A percentile compares a stretch with the other conserved stretches of the same genome.
Conservation (phyloP, 2,888 invertebrate genomes). For the Unio delphinus region DNA sequence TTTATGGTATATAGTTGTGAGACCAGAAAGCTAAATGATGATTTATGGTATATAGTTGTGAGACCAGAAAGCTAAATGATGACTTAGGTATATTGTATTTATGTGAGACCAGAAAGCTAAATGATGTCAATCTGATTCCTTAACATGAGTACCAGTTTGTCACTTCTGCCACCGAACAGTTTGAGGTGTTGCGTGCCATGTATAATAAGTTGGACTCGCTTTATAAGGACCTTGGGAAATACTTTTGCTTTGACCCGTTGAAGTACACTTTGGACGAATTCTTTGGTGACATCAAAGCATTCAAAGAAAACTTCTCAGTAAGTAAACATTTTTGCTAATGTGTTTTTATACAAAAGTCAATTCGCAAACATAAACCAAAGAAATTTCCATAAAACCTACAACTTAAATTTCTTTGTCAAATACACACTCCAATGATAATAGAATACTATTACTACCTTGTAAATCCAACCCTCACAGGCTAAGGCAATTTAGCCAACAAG, state of each 20-base stretch:
- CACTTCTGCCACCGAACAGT: conserved; percentile 86
- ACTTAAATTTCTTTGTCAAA: not conserved
- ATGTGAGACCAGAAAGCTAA: too few relatives aligned
- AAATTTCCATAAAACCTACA: not conserved
- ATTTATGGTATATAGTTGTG: too few relatives aligned
- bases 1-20: too few relatives aligned
- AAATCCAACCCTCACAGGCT: too few relatives aligned
- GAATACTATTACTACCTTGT: too few relatives aligned
- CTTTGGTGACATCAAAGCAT: conserved; percentile 93
- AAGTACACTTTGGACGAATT: conserved; percentile 97
- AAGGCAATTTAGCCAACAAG: too few relatives aligned
- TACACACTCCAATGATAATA: too few relatives aligned
- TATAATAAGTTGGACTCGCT: conserved; percentile 91
- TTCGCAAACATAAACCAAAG: not conserved
- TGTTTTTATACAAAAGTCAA: not conserved
- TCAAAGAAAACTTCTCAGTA: conserved; percentile 87
- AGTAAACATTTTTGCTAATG: conserved; percentile 11
- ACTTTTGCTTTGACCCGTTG: conserved; percentile 90
- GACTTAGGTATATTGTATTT: too few relatives aligned
- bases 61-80: too few relatives aligned
- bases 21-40: too few relatives aligned
- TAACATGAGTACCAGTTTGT: conserved; percentile 76
- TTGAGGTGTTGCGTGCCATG: conserved; percentile 92
- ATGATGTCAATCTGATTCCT: conserved; percentile 4
- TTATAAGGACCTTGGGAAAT: conserved; percentile 88